Base-by-base conservation (phyloP, 2,888 invertebrate genomes). In the Smittia sp. region DNA sequence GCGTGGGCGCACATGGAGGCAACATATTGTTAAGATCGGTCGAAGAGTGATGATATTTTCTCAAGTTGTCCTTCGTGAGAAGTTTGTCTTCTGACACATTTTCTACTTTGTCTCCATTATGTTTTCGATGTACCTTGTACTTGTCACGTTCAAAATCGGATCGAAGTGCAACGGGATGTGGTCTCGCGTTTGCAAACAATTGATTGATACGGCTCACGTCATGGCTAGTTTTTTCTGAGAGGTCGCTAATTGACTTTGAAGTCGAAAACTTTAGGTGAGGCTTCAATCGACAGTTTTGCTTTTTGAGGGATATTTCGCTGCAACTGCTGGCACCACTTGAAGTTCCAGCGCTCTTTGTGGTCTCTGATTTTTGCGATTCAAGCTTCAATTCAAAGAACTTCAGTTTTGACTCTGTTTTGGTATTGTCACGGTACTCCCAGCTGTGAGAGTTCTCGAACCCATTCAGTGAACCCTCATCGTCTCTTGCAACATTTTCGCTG, bases 401-500 rank as follows among this genome's bases (percentile, higher is more conserved):
- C 13, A 73, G 32, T 46, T 63, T 73, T 22, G 39, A 46, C 27
- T 73, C 73, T 1, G 52, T 72, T 73, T 75, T 52, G 38, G 25
- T 38, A 52, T 73, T 70, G 22, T 75, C 75, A 2, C 70, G 68
- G 74, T 75, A 75, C 73, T 75, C 74, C 76, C 76, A 76, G 41
- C 76, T 76, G 27, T 73, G 68, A 25, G 75, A 75, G 41, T 58
- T 74, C 46, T 73, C 73, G 11, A 73, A 73, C 20, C 46, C 65
- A 15, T 69, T 41, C 24, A 54, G 39, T 15, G 18, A 38, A 18
- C 18, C 46, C 11, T 24, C 22, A 41, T 73, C 65, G 18, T 74
- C 68, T 27, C 52, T 70, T 46, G 78, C 77, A 2, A 78, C 76
- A 13, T 39, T 75, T 9, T n/a, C 39, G 22, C 58, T 75, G 41